These are phyloP conservation scores for Gryllus bimaculatus DNA, from an alignment of 1,140 invertebrate species.

Conservation along the genomic window DNA sequence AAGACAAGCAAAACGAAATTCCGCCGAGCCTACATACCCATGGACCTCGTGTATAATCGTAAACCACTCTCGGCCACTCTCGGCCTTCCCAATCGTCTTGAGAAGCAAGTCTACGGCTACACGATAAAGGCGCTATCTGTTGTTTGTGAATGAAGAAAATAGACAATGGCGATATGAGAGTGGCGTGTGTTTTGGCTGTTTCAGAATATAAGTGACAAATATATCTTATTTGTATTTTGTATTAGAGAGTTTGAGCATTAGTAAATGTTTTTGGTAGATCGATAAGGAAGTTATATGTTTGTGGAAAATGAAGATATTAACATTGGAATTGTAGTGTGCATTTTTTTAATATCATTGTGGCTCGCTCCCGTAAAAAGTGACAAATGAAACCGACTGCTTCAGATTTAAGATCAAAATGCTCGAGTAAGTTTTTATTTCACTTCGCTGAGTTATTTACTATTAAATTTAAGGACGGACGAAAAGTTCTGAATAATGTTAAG, in stretches of 20 bases:
- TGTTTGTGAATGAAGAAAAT: constrained; percentile 14
- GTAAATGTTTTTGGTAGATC: too few relatives aligned
- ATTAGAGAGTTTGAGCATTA: too few relatives aligned
- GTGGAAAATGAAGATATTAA: not conserved
- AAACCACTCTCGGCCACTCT: too few relatives aligned
- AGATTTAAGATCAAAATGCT: constrained; percentile 16
- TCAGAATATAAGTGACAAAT: constrained; percentile 10
- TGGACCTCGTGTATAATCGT: too few relatives aligned
- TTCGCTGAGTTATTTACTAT: not conserved
- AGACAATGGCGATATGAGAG: constrained; percentile 20
- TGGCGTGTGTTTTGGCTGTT: constrained; percentile 18
- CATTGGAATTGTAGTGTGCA: not conserved
- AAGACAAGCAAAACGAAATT: too few relatives aligned
- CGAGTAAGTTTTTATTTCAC: constrained; percentile 7
- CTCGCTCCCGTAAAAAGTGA: constrained; percentile 14
- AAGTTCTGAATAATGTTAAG: constrained; percentile 8
- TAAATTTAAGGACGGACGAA: not conserved
- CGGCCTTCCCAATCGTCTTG: too few relatives aligned
- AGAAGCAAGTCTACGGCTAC: not conserved
- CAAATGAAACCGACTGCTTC: constrained; percentile 18
- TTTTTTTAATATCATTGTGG: not conserved
- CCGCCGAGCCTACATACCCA: too few relatives aligned
- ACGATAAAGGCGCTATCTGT: constrained; percentile 18
- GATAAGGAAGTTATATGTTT: too few relatives aligned
- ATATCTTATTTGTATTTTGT: constrained; percentile 7